Conservation (phyloP, 2,888 invertebrate species). For the Hypercompe scribonia region DNA sequence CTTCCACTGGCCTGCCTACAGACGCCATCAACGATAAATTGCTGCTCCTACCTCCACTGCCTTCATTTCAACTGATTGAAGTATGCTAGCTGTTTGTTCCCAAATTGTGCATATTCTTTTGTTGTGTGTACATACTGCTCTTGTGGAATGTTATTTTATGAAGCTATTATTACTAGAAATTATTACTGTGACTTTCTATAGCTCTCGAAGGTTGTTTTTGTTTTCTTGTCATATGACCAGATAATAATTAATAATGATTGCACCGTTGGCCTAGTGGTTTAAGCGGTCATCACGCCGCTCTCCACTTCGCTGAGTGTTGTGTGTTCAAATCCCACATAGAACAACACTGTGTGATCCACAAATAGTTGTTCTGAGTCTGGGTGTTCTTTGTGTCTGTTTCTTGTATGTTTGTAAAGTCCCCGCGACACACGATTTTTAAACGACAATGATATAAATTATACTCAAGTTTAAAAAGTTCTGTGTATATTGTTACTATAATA, state of each 20-base stretch:
- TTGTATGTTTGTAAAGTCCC: no score
- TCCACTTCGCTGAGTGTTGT: no score
- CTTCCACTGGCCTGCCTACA: constrained; percentile 64
- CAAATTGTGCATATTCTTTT: constrained; percentile 27
- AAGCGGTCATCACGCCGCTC: no score
- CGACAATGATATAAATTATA: neutral
- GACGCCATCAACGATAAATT: constrained; percentile 71
- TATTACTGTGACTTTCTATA: neutral
- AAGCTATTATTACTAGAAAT: neutral
- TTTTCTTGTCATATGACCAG: neutral
- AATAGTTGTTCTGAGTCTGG: no score
- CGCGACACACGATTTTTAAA: no score
- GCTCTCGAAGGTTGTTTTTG: neutral
- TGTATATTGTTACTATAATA: no score
- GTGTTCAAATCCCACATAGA: no score
- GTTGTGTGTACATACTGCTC: constrained; percentile 16
- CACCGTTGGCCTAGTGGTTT: no score
- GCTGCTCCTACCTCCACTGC: constrained; percentile 64
- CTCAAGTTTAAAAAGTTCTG: neutral
- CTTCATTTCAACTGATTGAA: constrained; percentile 77
- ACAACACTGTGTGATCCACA: no score
- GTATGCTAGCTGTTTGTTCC: constrained; percentile 55
- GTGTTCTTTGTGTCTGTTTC: no score
- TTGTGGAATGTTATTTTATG: neutral
- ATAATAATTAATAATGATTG: neutral